Percentiles rank a stretch among this genome's conserved stretches.
Conservation (phyloP, 92 coral and sea anemone species). For the Montipora capitata region DNA sequence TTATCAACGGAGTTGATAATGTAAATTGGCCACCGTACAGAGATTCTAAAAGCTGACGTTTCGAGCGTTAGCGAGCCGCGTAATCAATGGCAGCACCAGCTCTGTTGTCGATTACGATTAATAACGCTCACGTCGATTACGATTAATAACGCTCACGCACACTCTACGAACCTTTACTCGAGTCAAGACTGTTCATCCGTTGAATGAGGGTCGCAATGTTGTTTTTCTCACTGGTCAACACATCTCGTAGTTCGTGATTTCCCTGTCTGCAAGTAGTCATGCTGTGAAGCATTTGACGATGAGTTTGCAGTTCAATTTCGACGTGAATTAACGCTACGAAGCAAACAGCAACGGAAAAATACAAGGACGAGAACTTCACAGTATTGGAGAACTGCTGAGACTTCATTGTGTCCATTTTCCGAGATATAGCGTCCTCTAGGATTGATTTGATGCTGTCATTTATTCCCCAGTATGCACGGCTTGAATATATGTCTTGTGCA, state of each 20-base stretch:
- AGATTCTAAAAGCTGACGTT: too few species aligned
- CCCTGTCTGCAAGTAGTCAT: slow-evolving; percentile 5
- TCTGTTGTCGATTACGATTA: too few species aligned
- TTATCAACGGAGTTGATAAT: too few species aligned
- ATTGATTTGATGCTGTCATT: too few species aligned
- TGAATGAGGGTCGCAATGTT: neutral
- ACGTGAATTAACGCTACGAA: slow-evolving; percentile 30
- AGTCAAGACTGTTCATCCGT: neutral
- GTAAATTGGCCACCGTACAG: too few species aligned
- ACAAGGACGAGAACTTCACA: neutral
- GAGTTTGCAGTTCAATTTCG: slow-evolving; percentile 34
- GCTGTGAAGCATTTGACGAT: slow-evolving; percentile 33
- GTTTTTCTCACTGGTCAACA: neutral
- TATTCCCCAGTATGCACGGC: too few species aligned
- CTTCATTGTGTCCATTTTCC: slow-evolving; percentile 28
- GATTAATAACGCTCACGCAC: neutral
- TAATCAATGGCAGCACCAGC: too few species aligned
- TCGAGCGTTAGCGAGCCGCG: too few species aligned
- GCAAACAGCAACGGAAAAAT: slow-evolving; percentile 5
- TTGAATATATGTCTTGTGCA: too few species aligned
- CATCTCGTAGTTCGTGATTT: neutral
- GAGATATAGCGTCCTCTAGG: neutral
- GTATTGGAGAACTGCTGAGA: neutral
- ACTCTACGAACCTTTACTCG: neutral
- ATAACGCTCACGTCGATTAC: too few species aligned